These are phyloP conservation scores for Paramisgurnus dabryanus DNA, from an alignment of 2,113 vertebrate species.

Conservation along the genomic window DNA sequence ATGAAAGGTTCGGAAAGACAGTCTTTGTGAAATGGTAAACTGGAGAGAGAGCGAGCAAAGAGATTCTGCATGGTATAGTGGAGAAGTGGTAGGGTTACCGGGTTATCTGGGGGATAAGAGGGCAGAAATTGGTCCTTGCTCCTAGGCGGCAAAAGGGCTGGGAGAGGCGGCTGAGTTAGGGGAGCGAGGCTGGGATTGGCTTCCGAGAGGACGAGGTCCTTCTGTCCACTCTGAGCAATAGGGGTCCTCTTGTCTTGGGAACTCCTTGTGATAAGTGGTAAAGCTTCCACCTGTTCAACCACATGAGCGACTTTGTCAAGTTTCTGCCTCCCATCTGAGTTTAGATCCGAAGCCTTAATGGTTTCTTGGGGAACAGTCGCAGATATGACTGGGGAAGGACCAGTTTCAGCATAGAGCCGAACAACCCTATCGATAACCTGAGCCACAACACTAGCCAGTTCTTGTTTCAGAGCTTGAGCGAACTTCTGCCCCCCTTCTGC, in stretches of 20 bases:
- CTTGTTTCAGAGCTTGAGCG: slow-evolving; percentile 74
- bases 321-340: slow-evolving; percentile 51
- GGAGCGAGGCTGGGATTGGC: slow-evolving; percentile 63
- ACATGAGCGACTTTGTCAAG: slow-evolving; percentile 50
- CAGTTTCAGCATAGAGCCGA: slow-evolving; percentile 69
- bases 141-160: slow-evolving; percentile 52
- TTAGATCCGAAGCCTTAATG: slow-evolving; percentile 61
- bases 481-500: slow-evolving; percentile 68
- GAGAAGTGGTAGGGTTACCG: slow-evolving; percentile 68
- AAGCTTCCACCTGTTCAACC: slow-evolving; percentile 50
- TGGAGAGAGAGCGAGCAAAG: slow-evolving; percentile 73
- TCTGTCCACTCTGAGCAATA: slow-evolving; percentile 56
- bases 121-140: slow-evolving; percentile 65
- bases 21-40: slow-evolving; percentile 71
- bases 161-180: slow-evolving; percentile 60
- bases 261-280: slow-evolving; percentile 63
- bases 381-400: slow-evolving; percentile 49
- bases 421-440: slow-evolving; percentile 78
- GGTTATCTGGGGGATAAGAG: slow-evolving; percentile 59
- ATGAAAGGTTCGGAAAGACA: slow-evolving; percentile 71
- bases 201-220: slow-evolving; percentile 55
- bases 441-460: slow-evolving; percentile 74
- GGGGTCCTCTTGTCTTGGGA: slow-evolving; percentile 64
- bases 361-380: slow-evolving; percentile 56
- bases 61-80: slow-evolving; percentile 82